phyloP scores from a whole-genome alignment of 2,113 vertebrate genomes.

The Vanacampus margaritifer region DNA sequence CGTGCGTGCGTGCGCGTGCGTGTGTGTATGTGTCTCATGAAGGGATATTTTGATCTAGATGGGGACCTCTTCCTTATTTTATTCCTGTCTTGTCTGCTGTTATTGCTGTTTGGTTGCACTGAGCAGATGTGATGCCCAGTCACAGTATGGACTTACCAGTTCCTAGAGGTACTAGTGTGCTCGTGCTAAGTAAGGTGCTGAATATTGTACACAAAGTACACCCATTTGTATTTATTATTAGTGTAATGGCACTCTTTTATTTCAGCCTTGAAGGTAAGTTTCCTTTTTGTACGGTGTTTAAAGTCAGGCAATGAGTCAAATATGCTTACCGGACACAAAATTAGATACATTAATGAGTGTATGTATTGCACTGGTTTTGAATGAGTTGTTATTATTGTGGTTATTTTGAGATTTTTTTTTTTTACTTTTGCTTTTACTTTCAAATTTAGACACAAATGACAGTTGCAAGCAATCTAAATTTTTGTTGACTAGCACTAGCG shows the following conservation, averaged over 20 bases:
- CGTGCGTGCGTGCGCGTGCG: no score
- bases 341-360: no score
- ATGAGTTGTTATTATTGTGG: no score
- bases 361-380: no score
- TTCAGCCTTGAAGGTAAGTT: conserved; percentile 68
- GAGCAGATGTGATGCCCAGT: conserved; percentile 78
- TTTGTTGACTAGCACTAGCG: conserved; percentile 15
- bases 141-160: conserved; percentile 85
- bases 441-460: background rate
- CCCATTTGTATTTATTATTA: conserved; percentile 55
- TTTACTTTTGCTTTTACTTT: no score
- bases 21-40: background rate
- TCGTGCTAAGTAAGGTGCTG: conserved; percentile 60
- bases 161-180: conserved; percentile 77
- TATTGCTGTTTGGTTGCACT: conserved; percentile 78
- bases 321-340: background rate
- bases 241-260: conserved; percentile 54
- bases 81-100: conserved; percentile 81
- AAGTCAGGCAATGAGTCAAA: background rate
- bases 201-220: conserved; percentile 27
- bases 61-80: conserved; percentile 39
- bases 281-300: conserved; percentile 19
- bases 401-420: no score
- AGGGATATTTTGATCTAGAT: conserved; percentile 63
- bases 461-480: conserved; percentile 11